Percentiles rank a stretch among this genome's conserved stretches.
These are phyloP conservation scores for Melanotus villosus DNA, from an alignment of 2,888 invertebrate species.

Conservation along the genomic window DNA sequence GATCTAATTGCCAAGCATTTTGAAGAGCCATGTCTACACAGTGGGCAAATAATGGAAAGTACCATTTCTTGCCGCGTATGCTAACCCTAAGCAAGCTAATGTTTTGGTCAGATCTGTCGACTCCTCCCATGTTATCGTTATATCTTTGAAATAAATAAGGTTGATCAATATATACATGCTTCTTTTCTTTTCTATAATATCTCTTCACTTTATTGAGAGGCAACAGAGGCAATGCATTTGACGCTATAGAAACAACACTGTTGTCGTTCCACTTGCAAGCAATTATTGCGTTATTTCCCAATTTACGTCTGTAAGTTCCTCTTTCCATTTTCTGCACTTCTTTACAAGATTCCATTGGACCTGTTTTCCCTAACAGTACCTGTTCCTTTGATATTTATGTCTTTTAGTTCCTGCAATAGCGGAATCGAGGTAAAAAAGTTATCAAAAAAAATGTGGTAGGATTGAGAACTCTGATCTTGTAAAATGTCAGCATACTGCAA, in stretches of 20 bases:
- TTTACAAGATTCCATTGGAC: not conserved
- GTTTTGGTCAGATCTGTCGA: too few species aligned
- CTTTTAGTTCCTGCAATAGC: conserved; percentile 11
- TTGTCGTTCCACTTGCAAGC: conserved; percentile 44
- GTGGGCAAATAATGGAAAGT: too few species aligned
- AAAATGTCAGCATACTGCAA: conserved; percentile 40
- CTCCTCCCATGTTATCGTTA: too few species aligned
- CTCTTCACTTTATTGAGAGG: conserved; percentile 34
- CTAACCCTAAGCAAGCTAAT: too few species aligned
- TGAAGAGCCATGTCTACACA: too few species aligned
- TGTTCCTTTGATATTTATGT: conserved; percentile 2
- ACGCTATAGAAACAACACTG: conserved; percentile 41
- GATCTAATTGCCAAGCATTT: too few species aligned
- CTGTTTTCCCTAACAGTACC: conserved; percentile 14
- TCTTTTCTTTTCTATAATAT: conserved; percentile 41
- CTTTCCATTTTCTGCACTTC: conserved; percentile 10
- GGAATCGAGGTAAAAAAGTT: conserved; percentile 35
- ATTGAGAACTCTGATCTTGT: not conserved
- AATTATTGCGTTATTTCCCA: conserved; percentile 5
- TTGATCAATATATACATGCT: conserved; percentile 23
- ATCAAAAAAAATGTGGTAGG: conserved; percentile 28
- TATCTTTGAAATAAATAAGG: too few species aligned
- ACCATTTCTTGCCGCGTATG: too few species aligned
- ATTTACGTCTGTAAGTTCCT: not conserved
- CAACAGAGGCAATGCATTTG: conserved; percentile 38